Percentiles rank a stretch among this genome's conserved stretches.
phyloP scores from a whole-genome alignment of 2,113 vertebrate species.

The Phycodurus eques region DNA sequence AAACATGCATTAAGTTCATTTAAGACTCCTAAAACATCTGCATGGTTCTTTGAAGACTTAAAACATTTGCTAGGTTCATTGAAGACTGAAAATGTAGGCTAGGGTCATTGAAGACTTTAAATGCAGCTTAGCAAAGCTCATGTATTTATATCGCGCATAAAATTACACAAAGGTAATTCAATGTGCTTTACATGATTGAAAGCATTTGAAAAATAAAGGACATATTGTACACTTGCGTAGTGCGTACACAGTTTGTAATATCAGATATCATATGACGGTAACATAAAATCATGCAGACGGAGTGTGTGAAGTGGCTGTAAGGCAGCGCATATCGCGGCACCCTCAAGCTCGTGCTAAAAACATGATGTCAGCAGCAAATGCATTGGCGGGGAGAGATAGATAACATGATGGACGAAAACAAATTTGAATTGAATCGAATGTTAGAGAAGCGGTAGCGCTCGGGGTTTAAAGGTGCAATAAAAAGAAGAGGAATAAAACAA shows the following conservation, averaged over 20 bases:
- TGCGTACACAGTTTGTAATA: background rate
- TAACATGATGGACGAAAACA: constrained; percentile 14
- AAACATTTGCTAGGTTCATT: too few species aligned
- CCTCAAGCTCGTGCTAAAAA: constrained; percentile 30
- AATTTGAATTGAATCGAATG: constrained; percentile 45
- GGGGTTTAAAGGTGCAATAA: constrained; percentile 11
- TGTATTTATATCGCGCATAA: too few species aligned
- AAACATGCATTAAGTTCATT: too few species aligned
- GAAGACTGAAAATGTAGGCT: too few species aligned
- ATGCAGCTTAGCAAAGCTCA: too few species aligned
- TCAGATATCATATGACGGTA: background rate
- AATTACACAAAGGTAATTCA: too few species aligned
- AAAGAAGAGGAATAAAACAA: constrained; percentile 1
- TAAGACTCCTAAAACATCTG: too few species aligned
- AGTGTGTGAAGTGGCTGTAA: constrained; percentile 23
- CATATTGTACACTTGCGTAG: too few species aligned
- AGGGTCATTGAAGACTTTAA: too few species aligned
- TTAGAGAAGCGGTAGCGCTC: constrained; percentile 18
- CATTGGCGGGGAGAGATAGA: constrained; percentile 18
- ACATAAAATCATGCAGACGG: background rate
- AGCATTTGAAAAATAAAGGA: too few species aligned
- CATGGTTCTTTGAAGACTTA: too few species aligned
- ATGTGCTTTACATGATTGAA: too few species aligned
- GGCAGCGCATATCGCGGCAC: constrained; percentile 7
- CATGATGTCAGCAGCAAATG: constrained; percentile 47